Base-by-base conservation (phyloP, 1,140 invertebrate genomes). In the Penaeus japonicus region DNA sequence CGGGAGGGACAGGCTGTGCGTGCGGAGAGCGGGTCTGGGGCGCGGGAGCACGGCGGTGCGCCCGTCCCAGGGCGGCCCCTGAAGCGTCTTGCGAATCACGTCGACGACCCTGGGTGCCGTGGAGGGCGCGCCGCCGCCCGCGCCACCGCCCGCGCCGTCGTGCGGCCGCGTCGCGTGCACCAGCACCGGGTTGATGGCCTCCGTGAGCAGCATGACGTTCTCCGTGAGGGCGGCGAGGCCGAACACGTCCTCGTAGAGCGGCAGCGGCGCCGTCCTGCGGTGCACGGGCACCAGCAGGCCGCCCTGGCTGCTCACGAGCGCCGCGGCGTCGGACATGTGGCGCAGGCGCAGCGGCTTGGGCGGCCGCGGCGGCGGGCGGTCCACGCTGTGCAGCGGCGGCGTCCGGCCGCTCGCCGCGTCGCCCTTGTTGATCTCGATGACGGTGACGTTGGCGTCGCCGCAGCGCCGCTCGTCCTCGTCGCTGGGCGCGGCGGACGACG, bases 361-460 rank as follows among this genome's bases (percentile, higher is more conserved):
- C 53, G 90, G 90, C 5, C 88, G 70, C 1, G 88, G 88, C 20
- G 87, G 87, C 27, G 65, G 24, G 15, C 75, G 57, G 82, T 89
- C 87, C 1, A 83, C 20, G 18, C 65, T 65, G 17, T 83, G 80
- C 80, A 70, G 83, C 10, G 70, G 87, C 4, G 84, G 83, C 75
- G 62, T 39, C 30, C 78, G 73, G 15, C 47, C 77, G 57, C 47
- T 57, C 30, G 22, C 32, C 47, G 59, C 73, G 17, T 87, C 88
- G 35, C 77, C 80, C 35, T 89, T 90, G 39, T 90, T 90, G 32
- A 90, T 85, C 59, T 90, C 90, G 30, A 90, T 90, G 22, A 90
- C 86, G 32, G 90, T 90, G 22, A 90, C 89, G 30, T 90, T 90
- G n/a, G 89, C 54, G 55, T 89, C 89, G 24, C 55, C 35, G 62